Base-by-base conservation (phyloP, 2,797 vertebrate species). In the Smutsia gigantea region DNA sequence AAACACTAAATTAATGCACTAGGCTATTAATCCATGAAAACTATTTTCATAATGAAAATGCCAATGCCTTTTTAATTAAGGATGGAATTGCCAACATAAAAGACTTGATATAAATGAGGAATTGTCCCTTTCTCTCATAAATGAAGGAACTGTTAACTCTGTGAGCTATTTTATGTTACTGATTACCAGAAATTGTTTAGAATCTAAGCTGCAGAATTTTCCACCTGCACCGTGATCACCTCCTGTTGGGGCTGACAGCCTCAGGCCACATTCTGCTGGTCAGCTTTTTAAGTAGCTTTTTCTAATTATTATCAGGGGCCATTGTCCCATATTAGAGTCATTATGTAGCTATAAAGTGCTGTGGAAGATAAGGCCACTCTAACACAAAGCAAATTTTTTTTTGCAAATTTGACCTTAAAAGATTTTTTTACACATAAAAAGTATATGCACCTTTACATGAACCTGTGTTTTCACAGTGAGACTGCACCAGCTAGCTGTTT, bases 1-100 rank as follows among this genome's bases (percentile, higher is more conserved):
- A 94, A 86, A 92, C 34, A 90, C 12, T 55, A 71, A 34, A 92
- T 84, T 78, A 77, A 79, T 25, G 19, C 42, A 63, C 53, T 74
- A 29, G 34, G 68, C 42, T 59, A 83, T 86, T 88, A 91, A 87
- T 79, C 72, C 61, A 85, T 55, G n/a, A 87, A 92, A 87, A 66
- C 2, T 51, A 92, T 87, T 92, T 96, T 92, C 42, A 95, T 84
- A 77, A 68, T 68, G 84, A 93, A 97, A 92, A 93, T 55, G 29
- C 25, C 84, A 93, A 34, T 75, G 66, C 49, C 39, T 93, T 96
- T 91, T 95, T 64, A 97, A 96, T 95, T 93, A 95, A 82, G 79
- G 55, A 82, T 78, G 5, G 49, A 84, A 69, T 1, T 84, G 34
- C 53, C n/a, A 71, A 90, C 92, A 90, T 53, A 51, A 88, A 92